Evolutionary conservation across 2,888 invertebrate genomes (phyloP).

Genomic region (Drosophila hamatofila): DNA sequence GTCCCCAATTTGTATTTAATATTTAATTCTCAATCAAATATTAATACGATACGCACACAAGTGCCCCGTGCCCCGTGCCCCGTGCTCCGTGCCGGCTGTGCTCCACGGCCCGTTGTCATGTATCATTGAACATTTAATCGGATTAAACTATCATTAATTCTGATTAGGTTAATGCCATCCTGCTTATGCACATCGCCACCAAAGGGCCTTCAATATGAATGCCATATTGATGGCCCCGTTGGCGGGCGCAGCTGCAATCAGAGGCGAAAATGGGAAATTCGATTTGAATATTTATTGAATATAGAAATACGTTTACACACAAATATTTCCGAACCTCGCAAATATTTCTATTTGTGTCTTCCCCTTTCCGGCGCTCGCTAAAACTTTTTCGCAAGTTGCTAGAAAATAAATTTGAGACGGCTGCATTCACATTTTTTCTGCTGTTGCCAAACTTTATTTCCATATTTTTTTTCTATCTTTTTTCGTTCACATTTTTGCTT

Average conservation of each 20-base stretch:
- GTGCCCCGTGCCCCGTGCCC: too few relatives aligned
- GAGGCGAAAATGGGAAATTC: constrained; percentile 13
- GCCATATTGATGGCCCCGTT: constrained; percentile 1
- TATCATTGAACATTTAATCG: constrained; percentile 19
- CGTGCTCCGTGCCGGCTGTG: neutral
- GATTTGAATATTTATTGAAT: constrained; percentile 59
- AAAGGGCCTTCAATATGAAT: constrained; percentile 17
- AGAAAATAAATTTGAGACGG: constrained; percentile 32
- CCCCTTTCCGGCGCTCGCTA: neutral
- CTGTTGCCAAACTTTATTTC: constrained; percentile 32
- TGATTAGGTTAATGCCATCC: constrained; percentile 41
- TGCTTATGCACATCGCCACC: constrained; percentile 16
- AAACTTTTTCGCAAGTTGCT: constrained; percentile 33
- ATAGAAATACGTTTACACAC: constrained; percentile 30
- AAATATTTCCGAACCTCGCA: constrained; percentile 15
- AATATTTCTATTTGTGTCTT: constrained; percentile 2
- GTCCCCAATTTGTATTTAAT: constrained; percentile 37
- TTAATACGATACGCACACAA: constrained; percentile 40
- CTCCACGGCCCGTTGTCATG: neutral
- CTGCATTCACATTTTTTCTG: constrained; percentile 17
- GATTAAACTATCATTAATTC: constrained; percentile 43
- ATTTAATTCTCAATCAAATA: constrained; percentile 64
- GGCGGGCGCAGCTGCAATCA: constrained; percentile 30
- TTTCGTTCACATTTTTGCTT: constrained; percentile 3
- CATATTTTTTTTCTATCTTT: constrained; percentile 18